Base-by-base conservation (phyloP, 2,113 vertebrate species). In the Dendrocopos noguchii region DNA sequence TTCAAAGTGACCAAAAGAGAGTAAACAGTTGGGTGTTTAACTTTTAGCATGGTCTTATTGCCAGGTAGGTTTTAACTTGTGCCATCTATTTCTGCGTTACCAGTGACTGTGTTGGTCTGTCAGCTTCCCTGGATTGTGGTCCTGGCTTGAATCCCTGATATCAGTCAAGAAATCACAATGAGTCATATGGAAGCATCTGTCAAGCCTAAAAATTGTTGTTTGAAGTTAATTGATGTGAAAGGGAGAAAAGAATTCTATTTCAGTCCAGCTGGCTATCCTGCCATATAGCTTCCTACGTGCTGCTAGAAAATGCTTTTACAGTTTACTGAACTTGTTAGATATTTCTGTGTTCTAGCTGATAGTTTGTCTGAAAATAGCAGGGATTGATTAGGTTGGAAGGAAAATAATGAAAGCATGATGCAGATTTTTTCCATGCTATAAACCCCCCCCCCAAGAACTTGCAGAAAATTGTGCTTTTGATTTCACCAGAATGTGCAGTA, bases 151-250 rank as follows among this genome's bases (percentile, higher is more conserved):
- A 67, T 92, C 74, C 84, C 68, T 78, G 72, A 15, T 85, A 91
- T 24, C 76, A 65, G 79, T 81, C 77, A 67, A 91, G 75, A 68
- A 87, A 75, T 92, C 53, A 70, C 66, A 76, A 92, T 91, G 93
- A 96, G 72, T 95, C 93, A 96, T 70, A 68, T 50, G 68, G 67
- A 88, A 94, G 93, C 90, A 94, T 94, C 94, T 94, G 88, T 91
- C 63, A 80, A 68, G 84, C 46, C 75, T 88, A 76, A 91, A 92
- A 93, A 87, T 63, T 78, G 79, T 91, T 89, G 72, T 91, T 93
- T 89, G 29, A 92, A 91, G 77, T 81, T 65, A 92, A 92, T 81
- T 90, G 72, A 82, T 84, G 84, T 88, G 94, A 80, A 94, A 93
- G 75, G 79, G 83, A 95, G 84, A 87, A 84, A 56, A 65, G 28